A percentile compares a stretch with the other conserved stretches of the same genome.
Evolutionary conservation across 2,797 vertebrate species (phyloP).

Genomic region (Rhabdomys pumilio): DNA sequence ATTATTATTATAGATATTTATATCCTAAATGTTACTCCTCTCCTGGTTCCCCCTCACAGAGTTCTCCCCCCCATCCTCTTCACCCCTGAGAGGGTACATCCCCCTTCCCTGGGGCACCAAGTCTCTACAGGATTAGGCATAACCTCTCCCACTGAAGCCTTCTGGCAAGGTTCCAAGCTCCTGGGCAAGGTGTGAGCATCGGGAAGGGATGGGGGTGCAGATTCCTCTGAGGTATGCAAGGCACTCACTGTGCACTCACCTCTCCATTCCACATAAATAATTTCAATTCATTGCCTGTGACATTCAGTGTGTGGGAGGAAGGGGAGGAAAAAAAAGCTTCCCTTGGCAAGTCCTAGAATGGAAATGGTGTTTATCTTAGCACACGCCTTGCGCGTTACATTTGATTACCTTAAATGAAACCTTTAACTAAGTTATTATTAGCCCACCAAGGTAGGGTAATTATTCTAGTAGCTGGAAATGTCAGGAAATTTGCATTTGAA

Average conservation of each 20-base stretch:
- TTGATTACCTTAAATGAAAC: conserved; percentile 78
- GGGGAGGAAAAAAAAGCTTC: conserved; percentile 54
- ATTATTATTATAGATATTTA: background rate
- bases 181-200: background rate
- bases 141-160: background rate
- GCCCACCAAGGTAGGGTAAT: conserved; percentile 21
- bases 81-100: background rate
- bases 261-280: conserved; percentile 71
- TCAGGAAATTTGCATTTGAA: conserved; percentile 81
- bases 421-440: conserved; percentile 75
- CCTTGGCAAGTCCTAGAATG: conserved; percentile 59
- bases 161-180: background rate
- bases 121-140: background rate
- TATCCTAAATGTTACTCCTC: background rate
- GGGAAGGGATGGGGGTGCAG: background rate
- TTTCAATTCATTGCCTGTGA: conserved; percentile 67
- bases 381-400: conserved; percentile 36
- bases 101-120: background rate
- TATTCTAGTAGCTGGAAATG: conserved; percentile 72
- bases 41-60: background rate
- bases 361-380: conserved; percentile 59
- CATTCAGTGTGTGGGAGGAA: conserved; percentile 59
- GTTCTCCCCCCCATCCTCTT: background rate
- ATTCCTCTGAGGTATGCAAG: background rate
- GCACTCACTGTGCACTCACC: conserved; percentile 12